phyloP scores from a whole-genome alignment of 2,888 invertebrate species.

The Napeogenes inachia region DNA sequence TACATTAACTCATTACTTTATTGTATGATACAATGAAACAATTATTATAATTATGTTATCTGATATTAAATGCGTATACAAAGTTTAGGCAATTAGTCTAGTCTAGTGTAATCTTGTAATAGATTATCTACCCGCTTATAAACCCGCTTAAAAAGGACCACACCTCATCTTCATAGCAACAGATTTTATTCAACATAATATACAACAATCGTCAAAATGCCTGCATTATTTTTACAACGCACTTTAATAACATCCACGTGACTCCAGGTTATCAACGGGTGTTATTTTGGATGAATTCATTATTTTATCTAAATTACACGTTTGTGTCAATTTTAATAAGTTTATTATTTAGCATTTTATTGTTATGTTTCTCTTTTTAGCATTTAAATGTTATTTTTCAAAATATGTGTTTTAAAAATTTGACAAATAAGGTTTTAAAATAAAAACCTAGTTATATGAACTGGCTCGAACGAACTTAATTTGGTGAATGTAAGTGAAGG shows the following conservation, averaged over 20 bases:
- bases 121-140: neutral
- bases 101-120: neutral
- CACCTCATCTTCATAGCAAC: conserved; percentile 24
- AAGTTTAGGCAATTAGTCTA: neutral
- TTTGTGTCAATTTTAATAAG: conserved; percentile 1
- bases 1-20: too few species aligned
- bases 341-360: neutral
- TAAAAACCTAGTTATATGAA: too few species aligned
- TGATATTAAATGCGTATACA: neutral
- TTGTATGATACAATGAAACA: too few species aligned
- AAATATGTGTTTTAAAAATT: neutral
- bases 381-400: neutral
- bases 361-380: neutral
- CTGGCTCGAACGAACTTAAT: neutral
- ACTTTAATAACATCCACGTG: conserved; percentile 17
- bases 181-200: conserved; percentile 15
- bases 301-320: neutral
- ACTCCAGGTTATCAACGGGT: conserved; percentile 17
- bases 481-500: conserved; percentile 2
- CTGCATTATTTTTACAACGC: conserved; percentile 21
- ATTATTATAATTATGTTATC: too few species aligned
- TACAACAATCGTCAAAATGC: conserved; percentile 12
- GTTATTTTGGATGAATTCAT: conserved; percentile 1
- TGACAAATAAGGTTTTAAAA: too few species aligned
- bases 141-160: conserved; percentile 19